These are phyloP conservation scores for Reticulitermes speratus DNA, from an alignment of 1,140 invertebrate species.

Conservation along the genomic window DNA sequence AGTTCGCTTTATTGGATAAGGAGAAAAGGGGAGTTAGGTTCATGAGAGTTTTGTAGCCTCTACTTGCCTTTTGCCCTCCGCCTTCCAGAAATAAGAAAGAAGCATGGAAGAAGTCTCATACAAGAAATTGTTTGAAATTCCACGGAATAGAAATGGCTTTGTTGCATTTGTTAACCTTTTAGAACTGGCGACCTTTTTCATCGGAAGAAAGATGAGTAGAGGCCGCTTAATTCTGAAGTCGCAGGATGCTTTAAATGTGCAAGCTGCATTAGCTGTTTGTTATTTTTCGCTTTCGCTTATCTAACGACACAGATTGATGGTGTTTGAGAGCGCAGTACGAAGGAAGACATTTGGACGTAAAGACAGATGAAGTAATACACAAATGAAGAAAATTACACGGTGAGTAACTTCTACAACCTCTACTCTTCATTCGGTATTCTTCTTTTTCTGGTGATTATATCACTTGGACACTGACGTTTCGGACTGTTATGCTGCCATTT, in stretches of 20 bases:
- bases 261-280: not conserved
- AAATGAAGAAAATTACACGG: no score
- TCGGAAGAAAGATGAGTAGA: not conserved
- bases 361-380: no score
- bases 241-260: not conserved
- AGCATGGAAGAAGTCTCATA: not conserved
- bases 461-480: no score
- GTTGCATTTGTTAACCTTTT: not conserved
- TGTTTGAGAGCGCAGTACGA: no score
- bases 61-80: conserved; percentile 3
- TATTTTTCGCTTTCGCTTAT: no score
- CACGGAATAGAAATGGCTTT: not conserved
- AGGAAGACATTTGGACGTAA: no score
- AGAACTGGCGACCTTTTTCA: not conserved
- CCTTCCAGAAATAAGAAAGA: not conserved
- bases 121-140: conserved; percentile 9
- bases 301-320: no score
- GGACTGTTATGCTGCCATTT: no score
- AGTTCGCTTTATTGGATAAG: not conserved
- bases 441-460: no score
- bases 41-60: conserved; percentile 6
- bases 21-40: not conserved
- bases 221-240: not conserved
- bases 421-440: no score
- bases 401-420: no score